Evolutionary conservation across 2,113 vertebrate genomes (phyloP).

Genomic region (Melanotaenia duboulayi): DNA sequence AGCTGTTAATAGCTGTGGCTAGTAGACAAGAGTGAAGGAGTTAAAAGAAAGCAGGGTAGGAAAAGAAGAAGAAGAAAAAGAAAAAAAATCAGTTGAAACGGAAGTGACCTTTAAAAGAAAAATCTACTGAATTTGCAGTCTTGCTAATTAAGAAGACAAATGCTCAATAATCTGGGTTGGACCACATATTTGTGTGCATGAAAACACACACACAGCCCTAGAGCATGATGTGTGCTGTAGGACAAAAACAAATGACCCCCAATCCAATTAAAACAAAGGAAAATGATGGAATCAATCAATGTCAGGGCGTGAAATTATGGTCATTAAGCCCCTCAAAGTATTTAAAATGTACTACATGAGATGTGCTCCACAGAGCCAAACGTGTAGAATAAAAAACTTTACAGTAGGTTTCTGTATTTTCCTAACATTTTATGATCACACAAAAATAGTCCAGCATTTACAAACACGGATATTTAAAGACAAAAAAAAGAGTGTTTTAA

Average conservation of each 20-base stretch:
- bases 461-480: background rate
- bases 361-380: slow-evolving; percentile 3
- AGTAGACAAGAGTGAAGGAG: background rate
- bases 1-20: background rate
- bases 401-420: slow-evolving; percentile 12
- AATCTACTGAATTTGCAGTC: slow-evolving; percentile 50
- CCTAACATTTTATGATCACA: background rate
- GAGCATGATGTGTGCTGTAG: slow-evolving; percentile 66
- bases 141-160: slow-evolving; percentile 74
- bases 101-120: slow-evolving; percentile 47
- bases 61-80: background rate
- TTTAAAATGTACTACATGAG: slow-evolving; percentile 40
- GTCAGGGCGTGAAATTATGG: slow-evolving; percentile 81
- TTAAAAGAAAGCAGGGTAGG: background rate
- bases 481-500: background rate
- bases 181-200: slow-evolving; percentile 10
- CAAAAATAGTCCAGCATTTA: background rate
- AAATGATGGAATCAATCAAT: slow-evolving; percentile 87
- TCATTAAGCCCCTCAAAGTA: slow-evolving; percentile 80
- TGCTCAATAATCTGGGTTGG: slow-evolving; percentile 54
- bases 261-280: slow-evolving; percentile 86
- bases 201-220: slow-evolving; percentile 20
- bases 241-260: slow-evolving; percentile 82
- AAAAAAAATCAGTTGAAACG: slow-evolving; percentile 26
- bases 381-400: background rate